Base-by-base conservation (phyloP, 1,140 invertebrate species). In the Pinna nobilis region DNA sequence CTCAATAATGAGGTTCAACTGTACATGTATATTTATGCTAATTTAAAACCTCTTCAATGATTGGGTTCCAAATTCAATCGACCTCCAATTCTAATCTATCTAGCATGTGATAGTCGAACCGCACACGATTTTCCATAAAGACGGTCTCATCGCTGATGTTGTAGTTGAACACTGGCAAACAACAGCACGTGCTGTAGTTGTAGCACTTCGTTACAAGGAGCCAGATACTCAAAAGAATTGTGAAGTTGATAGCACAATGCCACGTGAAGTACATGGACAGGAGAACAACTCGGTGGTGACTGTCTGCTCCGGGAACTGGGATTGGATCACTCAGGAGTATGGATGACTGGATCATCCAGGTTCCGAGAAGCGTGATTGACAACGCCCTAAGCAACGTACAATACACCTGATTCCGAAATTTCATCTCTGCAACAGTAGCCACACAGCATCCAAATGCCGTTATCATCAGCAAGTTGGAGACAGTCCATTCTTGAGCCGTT, bases 51-150 rank as follows among this genome's bases (percentile, higher is more conserved):
- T n/a, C n/a, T 55, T 28, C 1, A 4, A 28, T 49, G 2, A 49
- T 49, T 23, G 4, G 28, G 13, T 15, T 23, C 3, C 2, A 44
- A 28, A 13, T 15, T 67, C 55, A 74, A 3, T 78, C 76, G 41
- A 70, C 57, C 44, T 78, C 80, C 47, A 71, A 77, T 32, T 76
- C 77, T 33, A 79, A 59, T 39, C 72, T 53, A 49, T 74, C 70
- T 9, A 79, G 44, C 0, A 77, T 59, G 35, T 78, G 78, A 44
- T 80, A 78, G 53, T 83, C 78, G 66, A 83, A 83, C 50, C 73
- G 74, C 4, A 82, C 75, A 37, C 82, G 59, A 53, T 83, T 83
- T 50, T 83, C 80, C 25, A 83, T 55, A 25, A 51, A 75, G 18
- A 82, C 30, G 7, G n/a, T 66, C 9, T 73, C 75, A n/a, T 55